Evolutionary conservation across 64 coral and sea anemone species (phyloP).

Genomic region (Platygyra sinensis): DNA sequence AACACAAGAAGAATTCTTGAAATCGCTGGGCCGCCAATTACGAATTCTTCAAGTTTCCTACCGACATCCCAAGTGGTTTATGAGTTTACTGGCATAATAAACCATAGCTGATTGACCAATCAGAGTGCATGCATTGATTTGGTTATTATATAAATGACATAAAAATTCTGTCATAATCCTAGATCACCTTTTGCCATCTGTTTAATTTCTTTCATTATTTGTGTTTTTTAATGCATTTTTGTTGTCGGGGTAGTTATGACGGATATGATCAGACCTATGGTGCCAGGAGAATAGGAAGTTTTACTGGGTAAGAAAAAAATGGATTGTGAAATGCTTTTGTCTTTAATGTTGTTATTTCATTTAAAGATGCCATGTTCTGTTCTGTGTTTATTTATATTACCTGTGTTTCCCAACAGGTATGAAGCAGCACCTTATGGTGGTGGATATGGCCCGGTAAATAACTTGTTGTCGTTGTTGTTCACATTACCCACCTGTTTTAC

Average conservation of each 20-base stretch:
- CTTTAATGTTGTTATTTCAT: background rate
- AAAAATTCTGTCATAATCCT: too few species aligned
- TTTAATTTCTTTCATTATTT: background rate
- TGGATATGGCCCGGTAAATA: slow-evolving; percentile 46
- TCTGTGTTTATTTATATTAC: background rate
- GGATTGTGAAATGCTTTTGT: background rate
- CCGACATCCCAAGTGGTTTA: too few species aligned
- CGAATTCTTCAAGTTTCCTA: too few species aligned
- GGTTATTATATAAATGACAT: too few species aligned
- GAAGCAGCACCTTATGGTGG: slow-evolving; percentile 32
- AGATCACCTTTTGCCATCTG: background rate
- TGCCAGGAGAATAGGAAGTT: slow-evolving; percentile 45
- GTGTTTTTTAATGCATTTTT: background rate
- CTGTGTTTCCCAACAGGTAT: slow-evolving; percentile 18
- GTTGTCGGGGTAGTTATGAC: background rate
- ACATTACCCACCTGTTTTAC: too few species aligned
- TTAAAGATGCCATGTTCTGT: background rate
- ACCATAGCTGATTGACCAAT: too few species aligned
- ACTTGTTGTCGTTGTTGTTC: background rate
- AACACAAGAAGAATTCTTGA: too few species aligned
- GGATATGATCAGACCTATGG: slow-evolving; percentile 42
- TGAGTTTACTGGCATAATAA: too few species aligned
- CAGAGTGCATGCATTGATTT: too few species aligned
- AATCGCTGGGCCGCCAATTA: too few species aligned
- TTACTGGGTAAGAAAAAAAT: slow-evolving; percentile 7